Conservation (phyloP, 2,797 vertebrate species). For the Oryzias sinensis region DNA sequence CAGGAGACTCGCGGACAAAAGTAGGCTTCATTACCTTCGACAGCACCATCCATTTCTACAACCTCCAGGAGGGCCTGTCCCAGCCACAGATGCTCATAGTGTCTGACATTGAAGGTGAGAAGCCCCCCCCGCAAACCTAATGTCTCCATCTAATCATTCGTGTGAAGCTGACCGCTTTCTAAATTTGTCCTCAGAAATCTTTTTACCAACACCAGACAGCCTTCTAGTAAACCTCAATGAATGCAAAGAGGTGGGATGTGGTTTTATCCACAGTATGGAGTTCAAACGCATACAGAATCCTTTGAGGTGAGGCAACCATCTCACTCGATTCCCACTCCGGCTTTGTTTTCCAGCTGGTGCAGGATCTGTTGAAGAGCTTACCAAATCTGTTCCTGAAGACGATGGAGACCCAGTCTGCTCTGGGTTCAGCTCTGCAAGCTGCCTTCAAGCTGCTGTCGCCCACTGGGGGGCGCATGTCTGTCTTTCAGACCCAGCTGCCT, state of each 20-base stretch:
- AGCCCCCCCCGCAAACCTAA: neutral
- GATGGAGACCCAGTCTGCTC: constrained; percentile 93
- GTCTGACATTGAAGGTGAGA: constrained; percentile 94
- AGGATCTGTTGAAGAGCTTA: constrained; percentile 89
- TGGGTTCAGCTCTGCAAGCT: constrained; percentile 92
- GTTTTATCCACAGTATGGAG: neutral
- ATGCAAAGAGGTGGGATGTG: constrained; percentile 91
- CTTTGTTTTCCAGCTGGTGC: constrained; percentile 82
- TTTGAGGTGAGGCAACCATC: neutral
- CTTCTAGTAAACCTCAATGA: constrained; percentile 95
- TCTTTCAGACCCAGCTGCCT: constrained; percentile 95
- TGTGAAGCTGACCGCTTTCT: too few species aligned
- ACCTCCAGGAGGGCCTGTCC: constrained; percentile 94
- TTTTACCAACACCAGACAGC: constrained; percentile 97
- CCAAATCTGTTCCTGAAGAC: constrained; percentile 92
- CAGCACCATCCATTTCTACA: constrained; percentile 98
- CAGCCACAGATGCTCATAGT: constrained; percentile 98
- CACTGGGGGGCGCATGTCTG: constrained; percentile 90
- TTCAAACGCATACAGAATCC: neutral
- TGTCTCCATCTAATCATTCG: too few species aligned
- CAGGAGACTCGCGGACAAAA: constrained; percentile 94
- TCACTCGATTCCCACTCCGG: neutral
- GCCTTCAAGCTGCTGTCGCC: constrained; percentile 93
- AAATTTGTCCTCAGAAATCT: constrained; percentile 85
- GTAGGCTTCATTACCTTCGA: constrained; percentile 97